These are phyloP conservation scores for Andrena cerasifolii DNA, from an alignment of 1,140 invertebrate species.

Conservation along the genomic window DNA sequence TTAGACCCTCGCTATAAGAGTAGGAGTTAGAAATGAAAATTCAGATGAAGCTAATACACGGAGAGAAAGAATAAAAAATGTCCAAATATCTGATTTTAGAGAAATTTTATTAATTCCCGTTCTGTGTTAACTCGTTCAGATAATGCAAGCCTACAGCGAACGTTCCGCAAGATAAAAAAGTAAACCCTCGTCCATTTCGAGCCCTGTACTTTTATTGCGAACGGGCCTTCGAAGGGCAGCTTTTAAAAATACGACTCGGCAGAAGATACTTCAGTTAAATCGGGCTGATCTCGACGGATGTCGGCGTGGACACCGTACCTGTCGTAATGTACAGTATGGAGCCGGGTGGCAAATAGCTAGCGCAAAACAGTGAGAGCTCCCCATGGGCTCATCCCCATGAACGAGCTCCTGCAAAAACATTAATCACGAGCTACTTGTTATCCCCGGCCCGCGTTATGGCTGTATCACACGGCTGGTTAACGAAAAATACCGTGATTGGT, in stretches of 20 bases:
- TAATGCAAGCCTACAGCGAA: background rate
- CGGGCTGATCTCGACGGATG: constrained; percentile 24
- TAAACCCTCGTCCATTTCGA: background rate
- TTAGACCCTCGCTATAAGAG: too few species aligned
- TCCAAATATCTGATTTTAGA: too few species aligned
- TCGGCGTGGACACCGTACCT: constrained; percentile 23
- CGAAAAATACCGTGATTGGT: constrained; percentile 51
- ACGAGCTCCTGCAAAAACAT: constrained; percentile 74
- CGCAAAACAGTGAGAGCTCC: constrained; percentile 70
- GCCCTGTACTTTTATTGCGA: background rate
- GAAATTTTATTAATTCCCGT: background rate
- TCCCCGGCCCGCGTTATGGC: constrained; percentile 66
- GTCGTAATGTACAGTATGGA: constrained; percentile 60
- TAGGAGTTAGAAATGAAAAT: too few species aligned
- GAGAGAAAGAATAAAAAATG: too few species aligned
- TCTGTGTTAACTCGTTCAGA: background rate
- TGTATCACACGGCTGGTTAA: constrained; percentile 70
- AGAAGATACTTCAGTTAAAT: constrained; percentile 21
- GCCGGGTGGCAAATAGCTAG: constrained; percentile 65
- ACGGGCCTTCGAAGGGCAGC: background rate
- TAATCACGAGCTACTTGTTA: constrained; percentile 76
- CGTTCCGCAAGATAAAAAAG: background rate
- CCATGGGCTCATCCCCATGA: constrained; percentile 69
- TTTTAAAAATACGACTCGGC: constrained; percentile 13
- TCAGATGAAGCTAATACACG: too few species aligned